Evolutionary conservation across 2,888 invertebrate species (phyloP), one percentile per base, ranked within the genome.

Genomic region (Dicranocentrus wangi): DNA sequence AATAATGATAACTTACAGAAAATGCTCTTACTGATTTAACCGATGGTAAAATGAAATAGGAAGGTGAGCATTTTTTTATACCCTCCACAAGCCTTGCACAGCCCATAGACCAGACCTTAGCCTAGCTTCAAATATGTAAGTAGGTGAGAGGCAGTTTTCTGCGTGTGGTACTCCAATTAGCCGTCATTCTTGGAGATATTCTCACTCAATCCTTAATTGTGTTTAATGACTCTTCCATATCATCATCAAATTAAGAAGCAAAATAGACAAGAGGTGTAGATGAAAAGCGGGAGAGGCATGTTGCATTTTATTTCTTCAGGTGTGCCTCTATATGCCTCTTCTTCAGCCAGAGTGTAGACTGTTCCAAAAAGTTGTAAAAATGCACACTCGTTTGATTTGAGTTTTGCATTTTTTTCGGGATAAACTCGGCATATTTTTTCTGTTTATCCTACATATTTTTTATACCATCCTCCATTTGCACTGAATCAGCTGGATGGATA

Each of bases 141-240:
- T 83, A 70, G 83, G 83, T 83, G 83, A 81, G 78, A 76, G 83
- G 81, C 81, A 81, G 79, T 83, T 81, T 63, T 77, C 81, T 83
- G 83, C 76, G 83, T 83, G 83, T 81, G 83, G 83, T 81, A 79
- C 63, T 63, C 81, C 79, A 83, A 81, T 83, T 81, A 79, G 70
- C 78, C 72, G 55, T 78, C 58, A 69, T 75, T 73, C 58, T 32
- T 58, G 42, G 39, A 75, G 66, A 81, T 81, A 83, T 81, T 83
- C 83, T 81, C 81, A 83, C 83, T 83, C 81, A 81, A 83, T 83
- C 81, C 79, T 75, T 83, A 81, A 83, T 83, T 83, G 83, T 76
- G 76, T 79, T 70, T 83, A 83, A 83, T 81, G 81, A 79, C 79
- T 83, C 72, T 58, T 76, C 75, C 76, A 66, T 81, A 81, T 76